Evolutionary conservation across 2,888 invertebrate genomes (phyloP), one percentile per base, ranked within the genome.

Genomic region (Dryococelus australis): DNA sequence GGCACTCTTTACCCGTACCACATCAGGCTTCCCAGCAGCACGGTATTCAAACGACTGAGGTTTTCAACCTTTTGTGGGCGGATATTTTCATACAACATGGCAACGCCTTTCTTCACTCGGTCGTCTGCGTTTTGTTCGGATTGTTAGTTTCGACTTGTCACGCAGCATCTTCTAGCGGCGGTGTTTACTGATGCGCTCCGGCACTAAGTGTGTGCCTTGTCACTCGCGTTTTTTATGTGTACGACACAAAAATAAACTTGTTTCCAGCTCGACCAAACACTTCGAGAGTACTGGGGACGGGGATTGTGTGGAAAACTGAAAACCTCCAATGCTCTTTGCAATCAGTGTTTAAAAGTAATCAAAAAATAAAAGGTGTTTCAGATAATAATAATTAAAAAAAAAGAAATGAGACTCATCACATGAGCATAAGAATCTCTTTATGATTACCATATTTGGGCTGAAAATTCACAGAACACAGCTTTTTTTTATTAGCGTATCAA

Each of bases 121-220:
- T 65, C 65, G n/a, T 65, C 65, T 65, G 65, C n/a, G 65, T 65
- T 20, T 65, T 65, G 65, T 65, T 65, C n/a, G 65, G 65, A 65
- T 65, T 65, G 65, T 16, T 65, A 6, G 65, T 65, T 65, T 65
- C 65, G 8, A 10, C 65, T n/a, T 65, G 65, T 65, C 65, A 65
- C 65, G 65, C 65, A 24, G 65, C 65, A 16, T 65, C 65, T 65
- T 65, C 13, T 65, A 16, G n/a, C 65, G 8, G 65, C 65, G 20
- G 65, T 65, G 65, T 65, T 65, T 65, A 65, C 65, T n/a, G 65
- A n/a, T 65, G 65, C n/a, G 8, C 65, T 65, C 65, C n/a, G 20
- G n/a, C 16, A 20, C 24, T n/a, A n/a, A 65, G 65, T 65, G 65
- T 65, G 65, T 65, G 65, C 24, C n/a, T 65, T 65, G 8, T 65